Evolutionary conservation across 2,797 vertebrate species (phyloP).

Genomic region (Tolypeutes matacus): DNA sequence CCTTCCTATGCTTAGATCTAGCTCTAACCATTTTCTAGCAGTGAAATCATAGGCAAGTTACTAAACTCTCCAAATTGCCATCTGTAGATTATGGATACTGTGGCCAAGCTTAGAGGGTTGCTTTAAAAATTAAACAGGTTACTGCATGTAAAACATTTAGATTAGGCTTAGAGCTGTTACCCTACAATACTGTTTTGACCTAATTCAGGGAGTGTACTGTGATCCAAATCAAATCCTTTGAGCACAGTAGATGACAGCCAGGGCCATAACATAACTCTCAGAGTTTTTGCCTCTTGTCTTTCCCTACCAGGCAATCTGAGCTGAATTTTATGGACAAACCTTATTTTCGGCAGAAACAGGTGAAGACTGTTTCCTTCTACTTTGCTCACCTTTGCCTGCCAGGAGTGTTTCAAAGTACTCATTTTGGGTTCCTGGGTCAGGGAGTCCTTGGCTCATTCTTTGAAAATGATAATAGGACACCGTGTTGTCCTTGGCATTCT

Average conservation of each 20-base stretch:
- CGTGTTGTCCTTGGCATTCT: conserved; percentile 74
- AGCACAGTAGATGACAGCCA: not conserved
- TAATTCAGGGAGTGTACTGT: too few relatives aligned
- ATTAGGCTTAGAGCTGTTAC: too few relatives aligned
- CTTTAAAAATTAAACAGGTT: too few relatives aligned
- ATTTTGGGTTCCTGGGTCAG: conserved; percentile 71
- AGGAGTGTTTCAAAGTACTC: conserved; percentile 68
- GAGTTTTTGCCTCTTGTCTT: too few relatives aligned
- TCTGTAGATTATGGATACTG: too few relatives aligned
- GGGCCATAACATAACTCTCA: not conserved
- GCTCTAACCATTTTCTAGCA: too few relatives aligned
- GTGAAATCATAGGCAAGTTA: too few relatives aligned
- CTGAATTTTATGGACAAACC: not conserved
- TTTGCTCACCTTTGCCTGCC: conserved; percentile 63
- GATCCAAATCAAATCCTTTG: not conserved
- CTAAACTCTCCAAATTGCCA: too few relatives aligned
- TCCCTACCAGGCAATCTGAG: not conserved
- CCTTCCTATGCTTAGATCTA: too few relatives aligned
- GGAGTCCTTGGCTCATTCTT: conserved; percentile 38
- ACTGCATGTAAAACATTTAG: too few relatives aligned
- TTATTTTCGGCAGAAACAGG: not conserved
- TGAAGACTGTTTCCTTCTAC: not conserved
- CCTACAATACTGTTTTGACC: too few relatives aligned
- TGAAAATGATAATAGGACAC: conserved; percentile 80
- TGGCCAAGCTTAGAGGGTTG: too few relatives aligned